Evolutionary conservation across 2,113 vertebrate genomes (phyloP).

Genomic region (Megaceryle torquata): DNA sequence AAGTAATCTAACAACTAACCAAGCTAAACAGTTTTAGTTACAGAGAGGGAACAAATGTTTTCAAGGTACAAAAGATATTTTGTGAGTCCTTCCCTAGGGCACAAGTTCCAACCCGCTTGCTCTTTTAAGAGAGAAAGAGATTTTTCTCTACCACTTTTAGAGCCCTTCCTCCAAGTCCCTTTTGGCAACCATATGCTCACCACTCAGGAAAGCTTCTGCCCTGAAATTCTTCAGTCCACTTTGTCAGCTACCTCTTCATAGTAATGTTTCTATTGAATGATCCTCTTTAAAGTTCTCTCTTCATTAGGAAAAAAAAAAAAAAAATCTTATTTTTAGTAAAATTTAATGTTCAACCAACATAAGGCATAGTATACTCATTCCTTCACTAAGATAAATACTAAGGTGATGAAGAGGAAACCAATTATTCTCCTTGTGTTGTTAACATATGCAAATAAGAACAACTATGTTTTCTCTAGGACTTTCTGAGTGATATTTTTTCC

Average conservation of each 20-base stretch:
- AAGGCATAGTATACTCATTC: not conserved
- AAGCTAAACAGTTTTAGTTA: not conserved
- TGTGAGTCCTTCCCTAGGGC: not conserved
- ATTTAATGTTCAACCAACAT: not conserved
- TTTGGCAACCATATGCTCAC: not conserved
- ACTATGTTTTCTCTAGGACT: not conserved
- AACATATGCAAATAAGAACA: not conserved
- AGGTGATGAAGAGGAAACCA: not conserved
- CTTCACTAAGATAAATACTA: not conserved
- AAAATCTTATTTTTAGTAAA: not conserved
- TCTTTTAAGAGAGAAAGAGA: slow-evolving; percentile 6
- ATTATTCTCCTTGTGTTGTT: not conserved
- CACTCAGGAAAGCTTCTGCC: not conserved
- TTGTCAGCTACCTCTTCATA: not conserved
- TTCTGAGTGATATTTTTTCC: not conserved
- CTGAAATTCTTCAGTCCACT: not conserved
- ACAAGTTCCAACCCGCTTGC: not conserved
- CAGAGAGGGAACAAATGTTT: slow-evolving; percentile 26
- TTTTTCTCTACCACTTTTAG: not conserved
- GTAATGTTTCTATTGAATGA: not conserved
- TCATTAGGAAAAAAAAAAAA: not conserved
- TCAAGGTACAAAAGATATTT: not conserved
- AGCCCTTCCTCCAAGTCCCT: not conserved
- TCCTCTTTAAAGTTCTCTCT: not conserved
- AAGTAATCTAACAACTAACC: not conserved